phyloP scores from a whole-genome alignment of 2,888 invertebrate genomes.

The Callyntrura sp. region DNA sequence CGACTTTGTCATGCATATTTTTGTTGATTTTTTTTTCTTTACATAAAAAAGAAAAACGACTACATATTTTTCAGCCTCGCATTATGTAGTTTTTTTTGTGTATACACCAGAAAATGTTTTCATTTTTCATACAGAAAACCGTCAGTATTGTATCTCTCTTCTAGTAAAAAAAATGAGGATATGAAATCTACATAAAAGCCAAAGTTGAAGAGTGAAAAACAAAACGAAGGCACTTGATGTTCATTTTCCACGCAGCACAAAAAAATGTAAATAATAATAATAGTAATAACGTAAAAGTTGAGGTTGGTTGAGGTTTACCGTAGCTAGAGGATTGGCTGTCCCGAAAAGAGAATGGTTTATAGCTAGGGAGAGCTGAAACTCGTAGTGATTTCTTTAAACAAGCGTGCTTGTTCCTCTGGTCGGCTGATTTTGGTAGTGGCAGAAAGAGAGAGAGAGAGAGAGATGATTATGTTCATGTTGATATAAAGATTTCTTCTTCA shows the following conservation, averaged over 20 bases:
- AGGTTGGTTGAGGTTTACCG: constrained; percentile 76
- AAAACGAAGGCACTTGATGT: constrained; percentile 27
- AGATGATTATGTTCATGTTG: constrained; percentile 27
- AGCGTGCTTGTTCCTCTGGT: background rate
- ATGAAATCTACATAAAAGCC: constrained; percentile 29
- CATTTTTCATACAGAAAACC: constrained; percentile 54
- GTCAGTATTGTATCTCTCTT: background rate
- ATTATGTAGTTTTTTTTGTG: background rate
- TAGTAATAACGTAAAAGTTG: constrained; percentile 65
- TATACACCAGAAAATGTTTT: constrained; percentile 14
- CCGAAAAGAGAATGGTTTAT: constrained; percentile 23
- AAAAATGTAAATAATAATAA: constrained; percentile 39
- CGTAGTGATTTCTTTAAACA: background rate
- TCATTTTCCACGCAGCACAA: background rate
- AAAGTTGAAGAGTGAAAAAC: constrained; percentile 47
- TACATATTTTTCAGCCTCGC: constrained; percentile 11
- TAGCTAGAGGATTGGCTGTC: constrained; percentile 56
- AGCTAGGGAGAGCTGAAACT: background rate
- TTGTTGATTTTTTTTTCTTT: background rate
- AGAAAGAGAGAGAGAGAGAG: background rate
- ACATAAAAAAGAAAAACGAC: background rate
- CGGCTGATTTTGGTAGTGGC: constrained; percentile 20
- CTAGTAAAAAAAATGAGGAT: constrained; percentile 27
- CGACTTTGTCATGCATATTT: constrained; percentile 14
- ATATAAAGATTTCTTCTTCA: constrained; percentile 32